Conservation (phyloP, 2,797 vertebrate species). For the Halcyon chelicuti region DNA sequence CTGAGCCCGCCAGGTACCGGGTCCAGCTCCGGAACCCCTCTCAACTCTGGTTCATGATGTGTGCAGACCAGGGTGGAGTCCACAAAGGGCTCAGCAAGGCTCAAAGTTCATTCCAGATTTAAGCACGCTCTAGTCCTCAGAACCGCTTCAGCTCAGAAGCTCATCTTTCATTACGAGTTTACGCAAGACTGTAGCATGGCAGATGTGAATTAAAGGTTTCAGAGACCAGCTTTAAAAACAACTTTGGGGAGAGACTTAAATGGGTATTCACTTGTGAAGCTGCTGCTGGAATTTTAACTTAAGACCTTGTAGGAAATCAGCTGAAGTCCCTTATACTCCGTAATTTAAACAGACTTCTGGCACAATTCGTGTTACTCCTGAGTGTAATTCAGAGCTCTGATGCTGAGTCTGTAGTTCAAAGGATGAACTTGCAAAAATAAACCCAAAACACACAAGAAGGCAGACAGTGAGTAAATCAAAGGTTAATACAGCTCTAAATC, state of each 20-base stretch:
- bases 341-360: slow-evolving; percentile 9
- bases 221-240: neutral
- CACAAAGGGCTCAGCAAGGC: neutral
- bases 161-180: neutral
- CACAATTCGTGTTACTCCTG: neutral
- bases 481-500: slow-evolving; percentile 36
- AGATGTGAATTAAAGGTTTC: neutral
- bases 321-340: neutral
- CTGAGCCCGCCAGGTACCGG: neutral
- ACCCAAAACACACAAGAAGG: slow-evolving; percentile 18
- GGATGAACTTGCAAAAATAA: slow-evolving; percentile 37
- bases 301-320: slow-evolving; percentile 29
- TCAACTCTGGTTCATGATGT: rapidly evolving
- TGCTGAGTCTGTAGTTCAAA: slow-evolving; percentile 7
- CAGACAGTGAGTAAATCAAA: neutral
- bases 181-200: neutral
- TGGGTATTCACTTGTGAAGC: neutral
- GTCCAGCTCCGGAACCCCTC: neutral
- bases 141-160: neutral
- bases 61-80: neutral
- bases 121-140: neutral
- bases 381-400: neutral
- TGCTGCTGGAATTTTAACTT: neutral
- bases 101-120: neutral
- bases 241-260: neutral